These are phyloP conservation scores for Drosophila truncata DNA, from an alignment of 1,140 invertebrate species.

Conservation along the genomic window DNA sequence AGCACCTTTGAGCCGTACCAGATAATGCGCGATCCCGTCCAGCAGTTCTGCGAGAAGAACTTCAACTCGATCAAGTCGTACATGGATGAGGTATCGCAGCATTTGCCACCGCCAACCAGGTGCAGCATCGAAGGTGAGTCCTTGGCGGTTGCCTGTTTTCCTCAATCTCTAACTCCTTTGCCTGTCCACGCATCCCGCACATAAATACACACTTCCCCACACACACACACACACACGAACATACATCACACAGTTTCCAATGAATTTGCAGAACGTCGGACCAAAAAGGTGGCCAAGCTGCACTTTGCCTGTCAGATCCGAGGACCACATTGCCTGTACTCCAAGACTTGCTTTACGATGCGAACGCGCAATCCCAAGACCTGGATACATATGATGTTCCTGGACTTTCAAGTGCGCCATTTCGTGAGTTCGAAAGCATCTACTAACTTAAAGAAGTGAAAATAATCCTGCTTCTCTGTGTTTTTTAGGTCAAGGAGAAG, in stretches of 20 bases:
- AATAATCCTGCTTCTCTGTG: not conserved
- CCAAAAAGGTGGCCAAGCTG: conserved; percentile 94
- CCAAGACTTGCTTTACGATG: conserved; percentile 93
- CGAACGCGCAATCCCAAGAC: conserved; percentile 94
- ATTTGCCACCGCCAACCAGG: conserved; percentile 95
- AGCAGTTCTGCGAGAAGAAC: conserved; percentile 98
- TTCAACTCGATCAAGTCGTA: conserved; percentile 95
- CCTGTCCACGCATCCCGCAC: conserved; percentile 20
- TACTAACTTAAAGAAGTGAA: no score
- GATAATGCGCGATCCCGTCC: conserved; percentile 94
- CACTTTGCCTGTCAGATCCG: conserved; percentile 95
- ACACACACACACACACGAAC: conserved; percentile 34
- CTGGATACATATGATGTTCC: conserved; percentile 98
- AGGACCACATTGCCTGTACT: conserved; percentile 95
- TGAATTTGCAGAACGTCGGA: conserved; percentile 90
- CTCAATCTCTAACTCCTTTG: conserved; percentile 24
- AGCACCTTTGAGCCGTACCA: conserved; percentile 95
- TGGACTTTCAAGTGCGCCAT: conserved; percentile 91
- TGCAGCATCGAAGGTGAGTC: conserved; percentile 94
- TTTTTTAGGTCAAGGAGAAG: conserved; percentile 89
- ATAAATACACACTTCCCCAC: conserved; percentile 28
- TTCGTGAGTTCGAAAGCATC: conserved; percentile 66
- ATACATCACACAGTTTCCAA: conserved; percentile 79
- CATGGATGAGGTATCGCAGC: conserved; percentile 94
- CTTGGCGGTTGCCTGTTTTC: conserved; percentile 1